These are phyloP conservation scores for Abrostola tripartita DNA, from an alignment of 2,888 invertebrate species.

Conservation along the genomic window DNA sequence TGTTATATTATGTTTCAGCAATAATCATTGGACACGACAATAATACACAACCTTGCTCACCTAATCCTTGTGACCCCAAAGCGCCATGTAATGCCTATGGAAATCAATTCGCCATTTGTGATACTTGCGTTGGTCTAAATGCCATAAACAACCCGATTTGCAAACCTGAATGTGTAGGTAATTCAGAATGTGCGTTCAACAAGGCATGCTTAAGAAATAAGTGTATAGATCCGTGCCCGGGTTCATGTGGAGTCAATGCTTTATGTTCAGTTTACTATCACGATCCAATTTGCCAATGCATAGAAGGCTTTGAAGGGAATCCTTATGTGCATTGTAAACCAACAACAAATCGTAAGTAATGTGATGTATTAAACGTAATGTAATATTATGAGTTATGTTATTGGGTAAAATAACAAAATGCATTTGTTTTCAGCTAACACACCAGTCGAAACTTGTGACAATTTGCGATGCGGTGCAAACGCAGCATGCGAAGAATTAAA, in stretches of 20 bases:
- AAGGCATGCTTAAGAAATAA: conserved; percentile 92
- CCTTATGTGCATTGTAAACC: conserved; percentile 93
- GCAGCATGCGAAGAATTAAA: conserved; percentile 90
- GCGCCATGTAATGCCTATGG: conserved; percentile 91
- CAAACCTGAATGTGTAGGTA: conserved; percentile 94
- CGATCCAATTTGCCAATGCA: conserved; percentile 92
- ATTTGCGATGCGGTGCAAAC: conserved; percentile 92
- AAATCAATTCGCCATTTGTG: conserved; percentile 93
- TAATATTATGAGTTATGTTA: no score
- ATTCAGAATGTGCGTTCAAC: conserved; percentile 93
- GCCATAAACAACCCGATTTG: conserved; percentile 92
- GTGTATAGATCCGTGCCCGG: conserved; percentile 93
- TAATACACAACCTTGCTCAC: conserved; percentile 90
- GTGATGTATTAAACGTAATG: no score
- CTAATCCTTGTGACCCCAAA: conserved; percentile 92
- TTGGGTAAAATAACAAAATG: no score
- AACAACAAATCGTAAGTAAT: conserved; percentile 85
- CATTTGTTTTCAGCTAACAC: conserved; percentile 68
- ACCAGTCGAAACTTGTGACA: conserved; percentile 89
- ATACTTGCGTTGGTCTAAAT: conserved; percentile 91
- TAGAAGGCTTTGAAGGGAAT: conserved; percentile 91
- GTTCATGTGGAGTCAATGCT: conserved; percentile 93
- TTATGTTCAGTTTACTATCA: conserved; percentile 91
- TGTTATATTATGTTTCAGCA: conserved; percentile 71
- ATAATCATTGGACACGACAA: conserved; percentile 88